Base-by-base conservation (phyloP, 2,113 vertebrate species). In the Anguilla rostrata region DNA sequence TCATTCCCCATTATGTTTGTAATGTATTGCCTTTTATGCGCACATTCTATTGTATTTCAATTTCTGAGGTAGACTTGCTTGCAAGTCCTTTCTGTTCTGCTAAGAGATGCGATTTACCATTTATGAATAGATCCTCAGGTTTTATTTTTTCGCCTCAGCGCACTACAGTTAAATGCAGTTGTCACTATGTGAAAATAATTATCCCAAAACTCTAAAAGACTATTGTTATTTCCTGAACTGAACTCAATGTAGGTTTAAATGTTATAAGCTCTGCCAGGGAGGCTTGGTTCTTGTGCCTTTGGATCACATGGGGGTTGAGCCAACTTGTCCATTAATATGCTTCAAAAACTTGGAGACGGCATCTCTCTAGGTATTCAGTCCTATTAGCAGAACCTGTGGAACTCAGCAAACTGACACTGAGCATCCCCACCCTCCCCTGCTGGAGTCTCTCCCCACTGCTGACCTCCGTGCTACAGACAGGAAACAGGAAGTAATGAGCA, bases 211-310 rank as follows among this genome's bases (percentile, higher is more conserved):
- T 85, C 84, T 88, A 87, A 87, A 88, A 90, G 66, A 57, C 86
- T 84, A 87, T 84, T 90, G 85, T 88, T 46, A 90, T 90, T 87
- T 90, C 83, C 86, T 82, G 83, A 89, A 53, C 66, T 82, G 80
- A 89, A 41, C 66, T 79, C 85, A 80, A 80, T 86, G 88, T 86
- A 83, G 88, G 88, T 87, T 78, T 86, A 89, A 82, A 90, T 86
- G 89, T 89, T 90, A 90, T 81, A 87, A 57, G 86, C 86, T 39
- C 80, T 86, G 89, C 87, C 46, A 81, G 86, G 79, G 83, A 83
- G 53, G n/a, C 22, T 86, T 57, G 82, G 22, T 53, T 82, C 87
- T 78, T 87, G 86, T 87, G 86, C 41, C 84, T 85, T 86, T 63
- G 20, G 80, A 81, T 86, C 86, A 84, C 84, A 83, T 60, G 87